phyloP scores from a whole-genome alignment of 2,888 invertebrate species.

The Parasteatoda lunata region DNA sequence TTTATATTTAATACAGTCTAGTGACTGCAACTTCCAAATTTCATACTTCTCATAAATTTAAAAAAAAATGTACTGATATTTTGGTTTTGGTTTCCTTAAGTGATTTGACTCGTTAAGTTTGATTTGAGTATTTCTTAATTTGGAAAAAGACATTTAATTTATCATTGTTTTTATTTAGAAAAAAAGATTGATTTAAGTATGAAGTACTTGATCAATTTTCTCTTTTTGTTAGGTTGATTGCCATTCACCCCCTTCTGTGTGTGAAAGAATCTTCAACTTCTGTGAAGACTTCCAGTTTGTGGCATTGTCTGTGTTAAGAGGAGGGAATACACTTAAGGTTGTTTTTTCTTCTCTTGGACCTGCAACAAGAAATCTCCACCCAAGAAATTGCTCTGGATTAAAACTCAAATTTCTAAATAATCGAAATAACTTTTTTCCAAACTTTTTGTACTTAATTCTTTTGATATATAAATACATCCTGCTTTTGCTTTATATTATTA shows the following conservation, averaged over 20 bases:
- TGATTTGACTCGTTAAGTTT: too few relatives aligned
- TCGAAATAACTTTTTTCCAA: constrained; percentile 42
- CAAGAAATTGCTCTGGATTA: constrained; percentile 19
- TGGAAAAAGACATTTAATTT: too few relatives aligned
- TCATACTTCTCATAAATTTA: too few relatives aligned
- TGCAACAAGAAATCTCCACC: constrained; percentile 48
- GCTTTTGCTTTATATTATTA: constrained; percentile 38
- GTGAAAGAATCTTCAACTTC: constrained; percentile 62
- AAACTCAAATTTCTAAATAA: constrained; percentile 46
- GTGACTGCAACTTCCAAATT: too few relatives aligned
- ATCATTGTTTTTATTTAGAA: background rate
- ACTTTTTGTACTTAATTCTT: constrained; percentile 67
- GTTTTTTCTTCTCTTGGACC: constrained; percentile 31
- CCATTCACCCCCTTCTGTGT: constrained; percentile 63
- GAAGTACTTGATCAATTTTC: background rate
- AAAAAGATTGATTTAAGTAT: background rate
- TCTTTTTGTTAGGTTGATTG: constrained; percentile 44
- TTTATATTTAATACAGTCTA: too few relatives aligned
- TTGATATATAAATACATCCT: constrained; percentile 47
- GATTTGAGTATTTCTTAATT: too few relatives aligned
- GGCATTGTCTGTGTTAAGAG: constrained; percentile 58
- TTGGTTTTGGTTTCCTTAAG: too few relatives aligned
- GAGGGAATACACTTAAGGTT: constrained; percentile 23
- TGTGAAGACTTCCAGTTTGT: constrained; percentile 67
- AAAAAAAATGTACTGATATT: too few relatives aligned